Conservation (phyloP, 1,140 invertebrate genomes). For the Gonatopus flavifemur region DNA sequence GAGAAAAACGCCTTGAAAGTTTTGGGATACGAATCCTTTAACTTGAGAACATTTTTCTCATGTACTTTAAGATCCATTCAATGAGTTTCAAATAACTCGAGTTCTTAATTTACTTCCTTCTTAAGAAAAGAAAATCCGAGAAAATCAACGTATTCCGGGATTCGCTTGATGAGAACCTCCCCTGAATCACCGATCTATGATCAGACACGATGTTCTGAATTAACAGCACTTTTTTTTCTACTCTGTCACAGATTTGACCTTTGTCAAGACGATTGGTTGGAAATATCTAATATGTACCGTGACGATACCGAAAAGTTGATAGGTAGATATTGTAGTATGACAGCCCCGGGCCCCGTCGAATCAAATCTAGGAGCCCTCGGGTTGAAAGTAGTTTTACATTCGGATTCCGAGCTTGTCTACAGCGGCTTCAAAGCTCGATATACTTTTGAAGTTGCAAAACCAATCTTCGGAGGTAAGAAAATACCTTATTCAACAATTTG, state of each 20-base stretch:
- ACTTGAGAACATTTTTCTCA: no score
- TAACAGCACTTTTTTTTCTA: background rate
- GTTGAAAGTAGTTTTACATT: slow-evolving; percentile 81
- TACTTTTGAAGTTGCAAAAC: slow-evolving; percentile 83
- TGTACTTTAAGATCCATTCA: no score
- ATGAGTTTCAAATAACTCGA: no score
- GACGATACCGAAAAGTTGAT: slow-evolving; percentile 79
- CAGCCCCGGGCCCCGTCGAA: slow-evolving; percentile 86
- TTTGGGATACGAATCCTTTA: no score
- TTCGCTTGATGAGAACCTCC: no score
- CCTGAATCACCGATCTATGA: background rate
- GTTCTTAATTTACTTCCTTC: no score
- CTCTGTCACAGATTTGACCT: slow-evolving; percentile 59
- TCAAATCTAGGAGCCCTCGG: slow-evolving; percentile 82
- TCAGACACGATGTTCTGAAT: background rate
- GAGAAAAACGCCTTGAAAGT: no score
- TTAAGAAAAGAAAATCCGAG: no score
- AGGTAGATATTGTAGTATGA: slow-evolving; percentile 82
- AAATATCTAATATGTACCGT: slow-evolving; percentile 85
- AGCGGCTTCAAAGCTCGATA: slow-evolving; percentile 91
- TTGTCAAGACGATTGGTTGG: slow-evolving; percentile 91
- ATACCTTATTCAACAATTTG: no score
- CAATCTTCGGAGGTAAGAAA: slow-evolving; percentile 75
- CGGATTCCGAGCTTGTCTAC: slow-evolving; percentile 79
- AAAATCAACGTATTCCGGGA: no score